Base-by-base conservation (phyloP, 2,888 invertebrate species). In the Agonum fuliginosum region DNA sequence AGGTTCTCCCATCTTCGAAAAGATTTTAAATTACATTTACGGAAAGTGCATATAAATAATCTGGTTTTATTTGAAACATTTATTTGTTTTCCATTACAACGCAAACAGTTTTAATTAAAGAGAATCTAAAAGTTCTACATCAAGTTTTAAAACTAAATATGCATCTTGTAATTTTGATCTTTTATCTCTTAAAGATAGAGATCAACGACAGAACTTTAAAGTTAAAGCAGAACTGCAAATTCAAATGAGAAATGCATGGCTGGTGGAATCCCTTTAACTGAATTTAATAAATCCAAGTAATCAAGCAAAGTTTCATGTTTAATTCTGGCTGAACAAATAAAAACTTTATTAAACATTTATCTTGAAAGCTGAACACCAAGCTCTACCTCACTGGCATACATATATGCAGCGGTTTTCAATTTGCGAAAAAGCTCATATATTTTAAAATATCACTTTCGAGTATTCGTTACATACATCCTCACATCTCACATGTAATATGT, bases 81-180 rank as follows among this genome's bases (percentile, higher is more conserved):
- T 37, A 37, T 3, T 12, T 43, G 1, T 3, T n/a, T 10, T 2
- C 41, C 12, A 46, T 46, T 46, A 46, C 17, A 46, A 54, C n/a
- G 22, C n/a, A 12, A 62, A 65, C 41, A 65, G 24, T 34, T 65
- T 65, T 34, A 65, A 65, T 65, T 65, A 67, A 17, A 20, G 41
- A 17, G 5, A 17, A 34, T 67, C 20, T 37, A 37, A 37, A 65
- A 65, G 62, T 17, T 41, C 41, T 2, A 12, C 41, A 48, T n/a
- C 37, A 46, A 46, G 24, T 22, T 54, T 48, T 20, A 48, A n/a
- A n/a, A n/a, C n/a, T n/a, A 41, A 41, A 41, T 41, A 17, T 67
- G 37, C 14, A 41, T 19, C 8, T 12, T 20, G 14, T 24, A 54
- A 37, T 37, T 67, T 54, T 24, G 54, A 27, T 27, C 54, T n/a